Base-by-base conservation (phyloP, 2,113 vertebrate genomes). In the Oryctolagus cuniculus region DNA sequence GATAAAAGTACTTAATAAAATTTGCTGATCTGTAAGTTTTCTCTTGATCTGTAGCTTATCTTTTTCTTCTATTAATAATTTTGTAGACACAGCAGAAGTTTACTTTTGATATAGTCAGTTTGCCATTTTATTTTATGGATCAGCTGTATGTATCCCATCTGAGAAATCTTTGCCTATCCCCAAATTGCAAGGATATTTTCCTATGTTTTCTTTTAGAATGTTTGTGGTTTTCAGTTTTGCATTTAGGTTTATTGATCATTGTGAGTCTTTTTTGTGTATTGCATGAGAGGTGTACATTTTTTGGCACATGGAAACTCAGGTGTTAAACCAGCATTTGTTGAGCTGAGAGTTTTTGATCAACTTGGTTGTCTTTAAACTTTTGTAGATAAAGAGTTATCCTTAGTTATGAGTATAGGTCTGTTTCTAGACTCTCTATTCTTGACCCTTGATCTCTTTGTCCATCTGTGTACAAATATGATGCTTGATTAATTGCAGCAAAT, bases 11-110 rank as follows among this genome's bases (percentile, higher is more conserved):
- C 67, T 69, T 93, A 58, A 69, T 69, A 81, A 63, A 90, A 86
- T 75, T 69, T 17, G 22, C 64, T 55, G 64, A 80, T 80, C 15
- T 11, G 38, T 53, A 22, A 87, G 61, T 81, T 90, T 80, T 67
- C 24, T 58, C 67, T 17, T 90, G 63, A n/a, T 61, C 44, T 78
- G 17, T 77, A 51, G 13, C 34, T 74, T 90, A 1, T 53, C 44
- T 77, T 95, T 93, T 83, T 51, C 66, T 31, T 94, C n/a, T 64
- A 55, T 72, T 90, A 63, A 44, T 90, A 36, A 31, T 63, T 3
- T 75, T 74, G 49, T 13, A 24, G 31, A 69, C 53, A 91, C 16
- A 87, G 3, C 24, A n/a, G 61, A 90, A 67, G 11, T 75, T 55
- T 93, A 13, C 44, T 91, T 70, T 87, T 77, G 44, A 27, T 44